phyloP scores from a whole-genome alignment of 2,113 vertebrate genomes.

The Chaenogobius annularis region DNA sequence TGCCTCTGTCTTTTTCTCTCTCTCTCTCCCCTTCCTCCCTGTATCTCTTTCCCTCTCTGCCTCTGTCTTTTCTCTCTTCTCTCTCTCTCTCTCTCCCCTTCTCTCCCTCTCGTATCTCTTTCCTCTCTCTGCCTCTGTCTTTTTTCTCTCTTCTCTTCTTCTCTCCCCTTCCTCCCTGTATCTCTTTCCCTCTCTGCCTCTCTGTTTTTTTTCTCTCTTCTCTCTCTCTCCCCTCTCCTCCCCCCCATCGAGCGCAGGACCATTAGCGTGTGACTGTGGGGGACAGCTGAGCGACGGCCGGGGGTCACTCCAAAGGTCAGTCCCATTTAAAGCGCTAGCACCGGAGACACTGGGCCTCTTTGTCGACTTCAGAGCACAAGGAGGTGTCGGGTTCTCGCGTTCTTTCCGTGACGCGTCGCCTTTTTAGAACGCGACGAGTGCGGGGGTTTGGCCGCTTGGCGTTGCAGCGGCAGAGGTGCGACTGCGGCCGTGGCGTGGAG shows the following conservation, averaged over 20 bases:
- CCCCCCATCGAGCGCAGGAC: slow-evolving; percentile 13
- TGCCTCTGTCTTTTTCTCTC: neutral
- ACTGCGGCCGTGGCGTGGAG: slow-evolving; percentile 17
- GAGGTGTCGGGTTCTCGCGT: neutral
- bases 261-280: slow-evolving; percentile 23
- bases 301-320: slow-evolving; percentile 14
- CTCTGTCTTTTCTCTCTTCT: neutral
- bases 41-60: slow-evolving; percentile 12
- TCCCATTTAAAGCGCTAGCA: slow-evolving; percentile 9
- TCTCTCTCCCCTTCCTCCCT: neutral
- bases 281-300: slow-evolving; percentile 25
- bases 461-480: slow-evolving; percentile 11
- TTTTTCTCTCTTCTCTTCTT: neutral
- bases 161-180: slow-evolving; percentile 20
- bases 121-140: neutral
- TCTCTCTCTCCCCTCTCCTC: neutral
- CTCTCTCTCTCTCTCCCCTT: too few relatives aligned
- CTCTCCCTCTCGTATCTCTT: neutral
- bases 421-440: neutral
- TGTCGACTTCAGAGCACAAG: slow-evolving; percentile 4
- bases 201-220: slow-evolving; percentile 14
- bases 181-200: neutral
- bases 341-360: slow-evolving; percentile 9
- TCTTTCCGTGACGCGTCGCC: slow-evolving; percentile 17
- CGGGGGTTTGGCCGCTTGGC: slow-evolving; percentile 1